These are phyloP conservation scores for Charaxes varanes DNA, from an alignment of 1,140 invertebrate genomes.

Conservation along the genomic window DNA sequence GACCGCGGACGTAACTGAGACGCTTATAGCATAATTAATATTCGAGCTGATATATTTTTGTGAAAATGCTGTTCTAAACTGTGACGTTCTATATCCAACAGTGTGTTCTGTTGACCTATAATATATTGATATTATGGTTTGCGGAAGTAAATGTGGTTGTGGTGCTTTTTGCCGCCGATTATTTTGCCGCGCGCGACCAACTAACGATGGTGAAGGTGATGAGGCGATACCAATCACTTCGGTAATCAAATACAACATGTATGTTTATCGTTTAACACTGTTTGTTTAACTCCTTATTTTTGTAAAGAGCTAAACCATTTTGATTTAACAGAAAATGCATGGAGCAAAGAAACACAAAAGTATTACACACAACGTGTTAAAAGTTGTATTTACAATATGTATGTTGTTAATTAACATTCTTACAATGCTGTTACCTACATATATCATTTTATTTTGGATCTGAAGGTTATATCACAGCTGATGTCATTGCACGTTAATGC, in stretches of 20 bases:
- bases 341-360: not conserved
- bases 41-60: slow-evolving; percentile 34
- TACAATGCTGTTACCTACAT: not conserved
- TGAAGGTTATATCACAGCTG: slow-evolving; percentile 16
- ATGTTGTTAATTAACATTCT: not conserved
- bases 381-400: not conserved
- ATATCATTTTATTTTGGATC: slow-evolving; percentile 11
- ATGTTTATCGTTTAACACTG: slow-evolving; percentile 20
- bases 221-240: slow-evolving; percentile 41
- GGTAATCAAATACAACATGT: slow-evolving; percentile 37
- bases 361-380: not conserved
- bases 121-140: slow-evolving; percentile 34
- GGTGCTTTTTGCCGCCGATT: slow-evolving; percentile 47
- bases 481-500: slow-evolving; percentile 16
- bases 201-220: slow-evolving; percentile 25
- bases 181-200: slow-evolving; percentile 41
- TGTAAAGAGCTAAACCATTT: not conserved
- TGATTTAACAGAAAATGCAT: not conserved
- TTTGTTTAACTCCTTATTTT: slow-evolving; percentile 8
- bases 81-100: slow-evolving; percentile 11
- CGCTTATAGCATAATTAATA: slow-evolving; percentile 19
- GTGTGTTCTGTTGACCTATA: slow-evolving; percentile 5
- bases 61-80: slow-evolving; percentile 23
- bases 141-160: slow-evolving; percentile 41
- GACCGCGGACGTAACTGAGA: slow-evolving; percentile 16